Base-by-base conservation (phyloP, 2,797 vertebrate genomes). In the Silurus lanzhouensis region DNA sequence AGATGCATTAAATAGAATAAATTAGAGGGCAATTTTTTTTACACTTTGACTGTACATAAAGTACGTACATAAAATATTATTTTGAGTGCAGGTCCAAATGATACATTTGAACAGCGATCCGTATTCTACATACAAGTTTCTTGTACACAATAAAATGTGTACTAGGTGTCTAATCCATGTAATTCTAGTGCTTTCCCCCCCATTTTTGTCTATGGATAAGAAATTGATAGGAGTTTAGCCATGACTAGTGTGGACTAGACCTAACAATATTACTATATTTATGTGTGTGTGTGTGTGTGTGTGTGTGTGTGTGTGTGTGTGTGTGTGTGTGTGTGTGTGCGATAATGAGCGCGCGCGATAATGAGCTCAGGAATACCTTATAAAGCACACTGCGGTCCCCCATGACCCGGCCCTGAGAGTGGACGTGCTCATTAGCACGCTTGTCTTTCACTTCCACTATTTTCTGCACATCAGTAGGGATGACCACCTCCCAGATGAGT, bases 371-470 rank as follows among this genome's bases (percentile, higher is more conserved):
- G 15, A 82, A 20, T 85, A 99, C 98, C 97, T 99, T 99, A 81
- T 99, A 99, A 44, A 99, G 97, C 74, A 99, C 98, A 0, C 98
- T 99, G 55, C 98, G 97, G 89, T 99, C 98, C 1, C 98, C 98
- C 98, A 99, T 99, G 52, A 99, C 98, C 0, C 98, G 95, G 85
- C 98, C 98, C 91, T 99, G 98, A 0, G 98, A 99, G 88, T 99
- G 98, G 25, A 99, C 98, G 0, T 99, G 98, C 91, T 99, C 98
- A 0, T 95, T 98, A 85, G 95, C 94, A 67, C 96, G 95, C 88
- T 99, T 99, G 77, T 97, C 98, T 92, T 97, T 98, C 87, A 99
- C 96, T 0, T 89, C 88, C 74, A 98, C 95, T 0, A 99, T 97
- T 87, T 86, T 96, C 94, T 99, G 98, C 0, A 97, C 93, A 38